A percentile compares a stretch with the other conserved stretches of the same genome.
These are phyloP conservation scores for Rhynchomys soricoides DNA, from an alignment of 2,113 vertebrate genomes.

Conservation along the genomic window DNA sequence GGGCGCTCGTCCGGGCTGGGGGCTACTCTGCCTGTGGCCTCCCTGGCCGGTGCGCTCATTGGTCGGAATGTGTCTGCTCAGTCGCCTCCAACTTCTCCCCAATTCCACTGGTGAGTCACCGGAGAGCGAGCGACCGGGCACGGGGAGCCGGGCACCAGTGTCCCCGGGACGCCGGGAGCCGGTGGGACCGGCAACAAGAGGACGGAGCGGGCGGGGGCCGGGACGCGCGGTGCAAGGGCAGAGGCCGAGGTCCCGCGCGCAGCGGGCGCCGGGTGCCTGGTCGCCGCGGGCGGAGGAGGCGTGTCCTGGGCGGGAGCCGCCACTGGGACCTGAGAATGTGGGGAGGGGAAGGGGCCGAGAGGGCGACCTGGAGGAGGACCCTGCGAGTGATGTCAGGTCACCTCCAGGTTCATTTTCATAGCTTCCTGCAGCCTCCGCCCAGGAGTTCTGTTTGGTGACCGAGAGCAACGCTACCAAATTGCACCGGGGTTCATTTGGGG, in stretches of 20 bases:
- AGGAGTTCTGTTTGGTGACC: background rate
- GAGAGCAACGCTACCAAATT: conserved; percentile 43
- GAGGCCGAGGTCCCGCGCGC: background rate
- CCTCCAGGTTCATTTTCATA: background rate
- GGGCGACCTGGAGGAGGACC: conserved; percentile 40
- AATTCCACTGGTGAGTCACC: conserved; percentile 62
- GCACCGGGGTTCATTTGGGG: conserved; percentile 54
- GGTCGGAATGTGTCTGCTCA: conserved; percentile 61
- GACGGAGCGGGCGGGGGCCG: background rate
- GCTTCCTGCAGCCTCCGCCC: conserved; percentile 57
- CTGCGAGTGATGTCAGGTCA: conserved; percentile 23
- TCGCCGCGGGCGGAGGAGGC: conserved; percentile 47
- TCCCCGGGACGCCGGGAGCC: background rate
- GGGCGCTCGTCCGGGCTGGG: background rate
- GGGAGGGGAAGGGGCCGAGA: background rate
- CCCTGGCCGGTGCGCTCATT: conserved; percentile 60
- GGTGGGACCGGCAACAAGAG: background rate
- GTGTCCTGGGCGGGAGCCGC: conserved; percentile 29
- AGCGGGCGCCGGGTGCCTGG: background rate
- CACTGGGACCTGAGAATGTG: background rate
- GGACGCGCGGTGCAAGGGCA: background rate
- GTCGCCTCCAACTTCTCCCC: conserved; percentile 74
- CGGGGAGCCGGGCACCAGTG: background rate
- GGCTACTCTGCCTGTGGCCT: background rate
- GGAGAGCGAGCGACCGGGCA: conserved; percentile 11